Evolutionary conservation across 2,113 vertebrate genomes (phyloP), one percentile per base, ranked within the genome.

Genomic region (Lepidothrix coronata): DNA sequence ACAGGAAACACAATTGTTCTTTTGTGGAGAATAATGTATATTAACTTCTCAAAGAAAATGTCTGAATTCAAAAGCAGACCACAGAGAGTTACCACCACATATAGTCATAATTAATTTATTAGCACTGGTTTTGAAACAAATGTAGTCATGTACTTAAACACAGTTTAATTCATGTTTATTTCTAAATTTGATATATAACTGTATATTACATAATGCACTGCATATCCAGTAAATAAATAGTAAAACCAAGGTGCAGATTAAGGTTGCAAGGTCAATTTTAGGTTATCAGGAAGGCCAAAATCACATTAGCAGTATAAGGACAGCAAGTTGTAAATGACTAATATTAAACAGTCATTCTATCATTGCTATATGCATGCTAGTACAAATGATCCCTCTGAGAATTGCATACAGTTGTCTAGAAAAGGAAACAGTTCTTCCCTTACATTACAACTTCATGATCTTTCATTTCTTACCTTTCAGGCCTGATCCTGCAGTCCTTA

Each of bases 401-500:
- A 43, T 1, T 67, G 30, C 33, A 13, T 28, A 17, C n/a, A 74
- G 14, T 46, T 35, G 61, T 27, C 72, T 19, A 57, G 35, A 84
- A 73, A 59, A 84, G 4, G 81, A 85, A 74, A 24, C 3, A 23
- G 17, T 33, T 73, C 31, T 84, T 75, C n/a, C 39, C 49, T 35
- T 43, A 11, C 25, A 8, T 30, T 39, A 63, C 27, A 58, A 44
- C 31, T 86, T 81, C 8, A 3, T 19, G 14, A 87, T 46, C 76
- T 65, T 77, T 81, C 61, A 81, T 65, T 75, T 92, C 82, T 78
- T 87, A 94, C 92, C 61, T 96, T 97, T 97, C 91, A 95, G 95
- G 93, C 52, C 96, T 96, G 95, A 94, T 95, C 95, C 96, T 91
- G 96, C 96, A 97, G 96, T 43, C 93, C 96, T 72, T 95, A 97